phyloP scores from a whole-genome alignment of 2,113 vertebrate genomes.

The Stigmatopora argus region DNA sequence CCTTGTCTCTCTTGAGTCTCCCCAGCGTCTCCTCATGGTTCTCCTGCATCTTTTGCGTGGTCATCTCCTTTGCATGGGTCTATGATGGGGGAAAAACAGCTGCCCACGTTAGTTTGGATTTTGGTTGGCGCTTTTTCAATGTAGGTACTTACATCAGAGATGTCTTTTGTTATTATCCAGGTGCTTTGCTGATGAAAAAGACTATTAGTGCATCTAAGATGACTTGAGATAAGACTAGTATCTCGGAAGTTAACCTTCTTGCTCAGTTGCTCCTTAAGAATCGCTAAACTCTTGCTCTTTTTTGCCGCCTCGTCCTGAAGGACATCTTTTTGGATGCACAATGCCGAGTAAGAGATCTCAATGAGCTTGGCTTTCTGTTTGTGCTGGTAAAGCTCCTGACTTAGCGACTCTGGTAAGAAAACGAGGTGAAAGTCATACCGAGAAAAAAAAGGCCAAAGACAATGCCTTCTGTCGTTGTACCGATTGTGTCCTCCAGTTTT shows the following conservation, averaged over 20 bases:
- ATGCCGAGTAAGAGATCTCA: conserved; percentile 79
- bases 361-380: conserved; percentile 76
- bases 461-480: conserved; percentile 40
- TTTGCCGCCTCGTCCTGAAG: conserved; percentile 90
- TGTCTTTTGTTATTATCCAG: conserved; percentile 78
- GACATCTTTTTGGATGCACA: conserved; percentile 89
- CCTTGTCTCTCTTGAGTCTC: conserved; percentile 72
- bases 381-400: conserved; percentile 69
- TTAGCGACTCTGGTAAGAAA: conserved; percentile 72
- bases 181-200: conserved; percentile 75
- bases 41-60: conserved; percentile 80
- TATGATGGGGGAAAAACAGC: conserved; percentile 33
- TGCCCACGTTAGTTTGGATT: background rate
- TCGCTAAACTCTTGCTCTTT: conserved; percentile 86
- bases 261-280: conserved; percentile 78
- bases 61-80: conserved; percentile 80
- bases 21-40: conserved; percentile 72
- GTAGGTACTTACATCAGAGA: background rate
- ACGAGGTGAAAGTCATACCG: background rate
- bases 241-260: conserved; percentile 73
- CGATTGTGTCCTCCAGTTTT: conserved; percentile 77
- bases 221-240: background rate
- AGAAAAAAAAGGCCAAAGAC: fast-evolving
- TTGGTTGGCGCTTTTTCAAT: background rate
- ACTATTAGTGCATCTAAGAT: background rate